A percentile compares a stretch with the other conserved stretches of the same genome.
Evolutionary conservation across 2,888 invertebrate species (phyloP).

Genomic region (Exephanes ischioxanthus): DNA sequence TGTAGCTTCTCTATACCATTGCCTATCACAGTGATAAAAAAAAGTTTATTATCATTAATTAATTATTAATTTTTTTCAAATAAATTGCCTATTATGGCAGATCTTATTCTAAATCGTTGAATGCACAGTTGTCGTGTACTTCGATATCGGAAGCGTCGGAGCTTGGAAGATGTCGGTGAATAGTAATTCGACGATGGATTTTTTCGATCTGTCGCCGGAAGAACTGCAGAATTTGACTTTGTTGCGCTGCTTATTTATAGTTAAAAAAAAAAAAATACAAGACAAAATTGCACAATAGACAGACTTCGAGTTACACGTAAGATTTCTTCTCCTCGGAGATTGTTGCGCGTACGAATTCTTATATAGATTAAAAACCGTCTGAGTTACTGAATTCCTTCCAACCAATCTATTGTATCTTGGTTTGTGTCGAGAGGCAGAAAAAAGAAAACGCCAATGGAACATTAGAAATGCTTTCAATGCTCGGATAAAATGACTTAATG

Average conservation of each 20-base stretch:
- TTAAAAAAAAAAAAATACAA: constrained; percentile 24
- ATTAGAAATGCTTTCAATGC: constrained; percentile 58
- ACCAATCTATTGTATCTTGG: constrained; percentile 27
- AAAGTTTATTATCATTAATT: neutral
- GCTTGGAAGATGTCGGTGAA: constrained; percentile 19
- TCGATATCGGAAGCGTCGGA: constrained; percentile 46
- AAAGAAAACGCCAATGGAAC: constrained; percentile 46
- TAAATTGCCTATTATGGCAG: constrained; percentile 8
- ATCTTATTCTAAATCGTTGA: constrained; percentile 28
- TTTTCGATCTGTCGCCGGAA: constrained; percentile 7
- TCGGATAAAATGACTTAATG: constrained; percentile 38
- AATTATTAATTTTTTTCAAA: neutral
- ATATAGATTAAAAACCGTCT: constrained; percentile 24
- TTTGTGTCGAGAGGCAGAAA: constrained; percentile 1
- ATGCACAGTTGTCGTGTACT: constrained; percentile 9
- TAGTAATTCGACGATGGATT: neutral
- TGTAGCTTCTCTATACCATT: constrained; percentile 62
- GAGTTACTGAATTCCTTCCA: constrained; percentile 12
- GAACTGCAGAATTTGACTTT: constrained; percentile 24
- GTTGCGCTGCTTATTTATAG: constrained; percentile 9
- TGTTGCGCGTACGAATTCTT: constrained; percentile 22
- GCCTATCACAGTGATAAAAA: constrained; percentile 71
- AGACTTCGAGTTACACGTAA: constrained; percentile 31
- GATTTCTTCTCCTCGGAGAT: constrained; percentile 29
- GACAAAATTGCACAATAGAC: constrained; percentile 56